Conservation (phyloP, 2,113 vertebrate genomes). For the Zapornia atra region DNA sequence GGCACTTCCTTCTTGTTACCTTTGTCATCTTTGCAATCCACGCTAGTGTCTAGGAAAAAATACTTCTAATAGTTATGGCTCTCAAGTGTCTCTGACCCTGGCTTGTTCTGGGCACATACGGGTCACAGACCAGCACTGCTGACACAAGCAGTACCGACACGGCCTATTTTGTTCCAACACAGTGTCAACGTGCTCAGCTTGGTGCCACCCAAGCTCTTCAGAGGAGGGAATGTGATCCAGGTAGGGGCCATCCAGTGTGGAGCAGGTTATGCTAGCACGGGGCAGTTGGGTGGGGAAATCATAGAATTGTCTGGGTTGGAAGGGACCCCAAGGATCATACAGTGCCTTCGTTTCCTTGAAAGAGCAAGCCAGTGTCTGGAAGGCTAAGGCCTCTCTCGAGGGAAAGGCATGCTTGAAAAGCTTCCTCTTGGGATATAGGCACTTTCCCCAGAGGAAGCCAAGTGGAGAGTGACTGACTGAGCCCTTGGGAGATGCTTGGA, state of each 20-base stretch:
- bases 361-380: background rate
- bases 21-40: background rate
- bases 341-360: background rate
- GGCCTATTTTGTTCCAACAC: rapidly evolving
- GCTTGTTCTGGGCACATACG: background rate
- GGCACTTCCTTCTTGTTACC: background rate
- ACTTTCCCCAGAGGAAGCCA: background rate
- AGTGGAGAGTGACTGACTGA: background rate
- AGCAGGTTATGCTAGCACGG: no score
- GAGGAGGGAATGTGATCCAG: background rate
- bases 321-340: no score
- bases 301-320: no score
- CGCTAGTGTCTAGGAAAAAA: background rate
- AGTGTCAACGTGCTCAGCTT: background rate
- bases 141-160: no score
- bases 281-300: no score
- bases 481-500: background rate
- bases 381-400: background rate
- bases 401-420: background rate
- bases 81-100: background rate
- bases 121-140: background rate
- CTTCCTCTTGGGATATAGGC: background rate
- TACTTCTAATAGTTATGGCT: background rate
- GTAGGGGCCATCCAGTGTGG: no score
- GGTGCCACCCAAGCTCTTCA: background rate